Evolutionary conservation across 37 sponge, comb jelly and placozoan genomes (phyloP), one percentile per base, ranked within the genome.

Genomic region (Aplysina aerophoba): DNA sequence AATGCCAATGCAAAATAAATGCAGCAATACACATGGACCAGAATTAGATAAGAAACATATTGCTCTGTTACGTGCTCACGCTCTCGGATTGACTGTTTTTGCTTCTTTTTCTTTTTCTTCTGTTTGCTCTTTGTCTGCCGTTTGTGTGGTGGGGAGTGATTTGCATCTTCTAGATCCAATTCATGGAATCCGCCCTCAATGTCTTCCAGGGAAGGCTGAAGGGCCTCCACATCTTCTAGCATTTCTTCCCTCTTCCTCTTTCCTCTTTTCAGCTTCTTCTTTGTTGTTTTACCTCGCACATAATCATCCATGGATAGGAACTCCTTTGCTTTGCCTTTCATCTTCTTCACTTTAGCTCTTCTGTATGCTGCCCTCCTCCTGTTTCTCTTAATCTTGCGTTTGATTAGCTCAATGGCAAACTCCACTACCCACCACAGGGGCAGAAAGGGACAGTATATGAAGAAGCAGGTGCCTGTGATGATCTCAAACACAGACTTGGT

Each of bases 391-490:
- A 83, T 73, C 40, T 83, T 85, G 14, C 84, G 75, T 34, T 50
- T 85, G 1, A 67, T 24, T 16, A 57, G 65, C 53, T 80, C 66
- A 40, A 61, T 83, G 38, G 60, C 22, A 53, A 86, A 86, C 31
- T 90, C 88, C 66, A 94, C 62, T 16, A 71, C 72, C 95, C 95
- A 95, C 68, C 63, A 83, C 25, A 95, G 59, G 5, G 95, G 95
- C 63, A 95, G 93, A 25, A 92, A 61, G 11, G 93, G 95, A 36
- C 89, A 89, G 64, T 95, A 95, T 73, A 90, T 39, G 73, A 95
- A 95, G 86, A 95, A 95, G 59, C 83, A 92, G 0, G 85, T 59
- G 27, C 88, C 95, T 27, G 61, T 83, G 28, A 81, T 69, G 28
- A 94, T 90, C 40, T 88, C 81, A 19, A 81, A 36, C 31, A 80